phyloP scores from a whole-genome alignment of 1,140 invertebrate species.

The Mylabris phalerata region DNA sequence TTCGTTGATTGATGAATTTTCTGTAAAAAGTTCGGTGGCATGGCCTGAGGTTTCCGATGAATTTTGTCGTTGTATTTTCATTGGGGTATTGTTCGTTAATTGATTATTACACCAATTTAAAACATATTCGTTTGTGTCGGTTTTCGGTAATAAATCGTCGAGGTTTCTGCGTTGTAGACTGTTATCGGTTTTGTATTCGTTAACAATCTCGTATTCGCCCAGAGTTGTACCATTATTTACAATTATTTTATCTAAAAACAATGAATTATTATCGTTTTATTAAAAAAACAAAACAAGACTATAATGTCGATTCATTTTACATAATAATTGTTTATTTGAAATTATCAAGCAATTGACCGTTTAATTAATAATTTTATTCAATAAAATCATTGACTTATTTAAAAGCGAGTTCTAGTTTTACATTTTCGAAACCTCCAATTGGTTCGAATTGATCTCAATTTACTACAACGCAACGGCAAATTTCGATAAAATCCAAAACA shows the following conservation, averaged over 20 bases:
- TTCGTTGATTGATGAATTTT: conserved; percentile 13
- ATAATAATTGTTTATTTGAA: conserved; percentile 7
- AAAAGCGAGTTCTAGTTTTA: too few species aligned
- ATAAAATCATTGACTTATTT: too few species aligned
- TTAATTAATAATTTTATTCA: too few species aligned
- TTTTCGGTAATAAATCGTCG: conserved; percentile 26
- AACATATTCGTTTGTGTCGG: conserved; percentile 34
- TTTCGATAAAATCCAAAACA: too few species aligned
- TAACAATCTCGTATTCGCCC: conserved; percentile 49
- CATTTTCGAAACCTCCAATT: too few species aligned
- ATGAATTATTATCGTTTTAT: conserved; percentile 14
- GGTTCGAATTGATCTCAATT: too few species aligned
- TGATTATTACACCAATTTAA: conserved; percentile 36
- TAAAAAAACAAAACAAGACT: conserved; percentile 4
- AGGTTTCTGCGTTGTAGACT: conserved; percentile 22
- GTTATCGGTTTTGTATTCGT: conserved; percentile 12
- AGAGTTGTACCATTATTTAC: conserved; percentile 51
- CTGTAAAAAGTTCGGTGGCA: not conserved
- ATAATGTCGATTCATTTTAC: conserved; percentile 10
- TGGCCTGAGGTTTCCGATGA: too few species aligned
- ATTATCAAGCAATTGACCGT: too few species aligned
- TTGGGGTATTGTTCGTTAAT: not conserved
- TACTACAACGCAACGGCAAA: too few species aligned
- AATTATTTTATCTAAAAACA: conserved; percentile 53
- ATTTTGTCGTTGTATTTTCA: not conserved